Evolutionary conservation across 2,888 invertebrate species (phyloP), one percentile per base, ranked within the genome.

Genomic region (Carcina quercana): DNA sequence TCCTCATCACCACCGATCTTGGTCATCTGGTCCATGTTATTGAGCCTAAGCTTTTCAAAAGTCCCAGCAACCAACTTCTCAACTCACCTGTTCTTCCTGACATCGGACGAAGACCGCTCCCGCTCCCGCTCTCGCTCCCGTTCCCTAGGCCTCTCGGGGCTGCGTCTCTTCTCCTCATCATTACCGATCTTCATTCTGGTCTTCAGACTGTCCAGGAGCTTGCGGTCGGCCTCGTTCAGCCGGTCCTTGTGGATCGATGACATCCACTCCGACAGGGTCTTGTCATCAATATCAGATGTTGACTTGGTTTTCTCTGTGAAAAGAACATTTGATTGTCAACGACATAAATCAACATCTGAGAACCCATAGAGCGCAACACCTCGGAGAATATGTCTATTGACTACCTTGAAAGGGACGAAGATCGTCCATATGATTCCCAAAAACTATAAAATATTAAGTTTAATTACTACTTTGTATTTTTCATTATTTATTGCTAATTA

Each of bases 201-300:
- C 41, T 79, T 85, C 13, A 86, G 61, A 21, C 78, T 83, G 40
- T 88, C 87, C 4, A 88, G 53, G 5, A 88, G 61, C 43, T 86
- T 86, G 39, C 86, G 75, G 43, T 88, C 88, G 28, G 72, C 84
- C 3, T 86, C 86, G 33, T 83, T 85, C 22, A 88, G 84, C 2
- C 85, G 70, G 20, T 87, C 85, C 43, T 80, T 68, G 20, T 86
- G 80, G 30, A 78, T 62, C 3, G 59, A 53, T 0, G 86, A 76
- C 66, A 86, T 86, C 87, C 87, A 88, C 36, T 86, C 85, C 1
- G 82, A 72, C 12, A 86, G 49, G 14, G 82, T 56, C 53, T 82
- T 59, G 54, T 88, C 89, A 58, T 88, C 88, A 0, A 44, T 73
- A 37, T 80, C 75, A 6, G 73, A 78, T 42, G 84, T 83, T 41